Conservation (phyloP, 2,888 invertebrate genomes). For the Conomelus anceps region DNA sequence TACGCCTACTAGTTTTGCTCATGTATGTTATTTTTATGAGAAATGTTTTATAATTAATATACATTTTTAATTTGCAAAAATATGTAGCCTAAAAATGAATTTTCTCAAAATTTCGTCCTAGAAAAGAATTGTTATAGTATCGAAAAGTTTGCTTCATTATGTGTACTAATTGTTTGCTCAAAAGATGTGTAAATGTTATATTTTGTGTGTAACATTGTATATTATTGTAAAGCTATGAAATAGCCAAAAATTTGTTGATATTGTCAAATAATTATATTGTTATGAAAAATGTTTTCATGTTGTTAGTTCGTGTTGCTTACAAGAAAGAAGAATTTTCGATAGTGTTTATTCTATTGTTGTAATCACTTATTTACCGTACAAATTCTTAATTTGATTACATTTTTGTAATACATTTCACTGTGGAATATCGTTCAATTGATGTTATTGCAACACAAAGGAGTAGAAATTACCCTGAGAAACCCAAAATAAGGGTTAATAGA, state of each 20-base stretch:
- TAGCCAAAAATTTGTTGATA: neutral
- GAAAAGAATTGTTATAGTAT: neutral
- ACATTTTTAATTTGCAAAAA: neutral
- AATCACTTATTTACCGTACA: neutral
- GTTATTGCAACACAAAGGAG: too few species aligned
- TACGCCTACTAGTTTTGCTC: neutral
- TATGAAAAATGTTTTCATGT: neutral
- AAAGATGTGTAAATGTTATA: neutral
- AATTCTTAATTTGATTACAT: neutral
- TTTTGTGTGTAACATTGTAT: too few species aligned
- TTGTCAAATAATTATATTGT: neutral
- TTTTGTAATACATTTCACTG: too few species aligned
- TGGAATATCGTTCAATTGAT: too few species aligned
- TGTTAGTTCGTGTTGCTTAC: neutral
- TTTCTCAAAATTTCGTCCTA: neutral
- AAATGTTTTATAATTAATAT: neutral
- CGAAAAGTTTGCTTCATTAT: neutral
- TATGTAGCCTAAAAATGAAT: neutral
- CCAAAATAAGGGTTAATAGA: too few species aligned
- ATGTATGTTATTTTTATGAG: neutral
- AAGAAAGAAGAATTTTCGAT: neutral
- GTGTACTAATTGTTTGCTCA: neutral
- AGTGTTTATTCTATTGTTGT: neutral
- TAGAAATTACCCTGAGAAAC: too few species aligned
- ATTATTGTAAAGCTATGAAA: neutral